A percentile compares a stretch with the other conserved stretches of the same genome.
Evolutionary conservation across 1,140 invertebrate genomes (phyloP).

Genomic region (Phocides pigmalion): DNA sequence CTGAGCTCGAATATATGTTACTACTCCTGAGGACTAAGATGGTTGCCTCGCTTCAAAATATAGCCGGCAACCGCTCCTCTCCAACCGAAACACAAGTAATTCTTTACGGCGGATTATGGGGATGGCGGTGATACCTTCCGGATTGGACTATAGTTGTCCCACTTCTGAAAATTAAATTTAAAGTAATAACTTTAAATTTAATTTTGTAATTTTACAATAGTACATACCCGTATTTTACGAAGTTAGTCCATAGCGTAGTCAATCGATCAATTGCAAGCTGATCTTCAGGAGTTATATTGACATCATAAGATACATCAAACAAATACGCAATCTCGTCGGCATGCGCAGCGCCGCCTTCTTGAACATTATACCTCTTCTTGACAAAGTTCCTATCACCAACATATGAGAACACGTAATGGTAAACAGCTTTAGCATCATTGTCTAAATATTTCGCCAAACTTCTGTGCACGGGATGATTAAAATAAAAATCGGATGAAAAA

Average conservation of each 20-base stretch:
- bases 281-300: conserved; percentile 25
- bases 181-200: background rate
- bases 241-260: conserved; percentile 52
- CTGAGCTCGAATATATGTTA: too few species aligned
- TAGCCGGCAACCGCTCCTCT: too few species aligned
- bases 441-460: conserved; percentile 34
- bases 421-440: conserved; percentile 36
- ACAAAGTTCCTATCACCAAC: conserved; percentile 40
- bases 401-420: conserved; percentile 50
- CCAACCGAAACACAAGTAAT: too few species aligned
- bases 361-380: conserved; percentile 27
- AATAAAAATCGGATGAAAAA: conserved; percentile 43
- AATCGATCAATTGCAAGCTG: conserved; percentile 43
- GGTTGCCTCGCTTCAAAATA: too few species aligned
- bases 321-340: conserved; percentile 50
- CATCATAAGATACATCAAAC: conserved; percentile 35
- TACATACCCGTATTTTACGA: conserved; percentile 53
- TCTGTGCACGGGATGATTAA: conserved; percentile 43
- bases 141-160: too few species aligned
- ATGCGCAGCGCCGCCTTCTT: conserved; percentile 36
- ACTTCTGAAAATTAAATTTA: too few species aligned
- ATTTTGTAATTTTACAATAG: background rate
- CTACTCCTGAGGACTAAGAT: too few species aligned
- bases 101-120: too few species aligned
- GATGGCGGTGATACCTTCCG: too few species aligned